Base-by-base conservation (phyloP, 2,797 vertebrate species). In the Muscicapa comitata region DNA sequence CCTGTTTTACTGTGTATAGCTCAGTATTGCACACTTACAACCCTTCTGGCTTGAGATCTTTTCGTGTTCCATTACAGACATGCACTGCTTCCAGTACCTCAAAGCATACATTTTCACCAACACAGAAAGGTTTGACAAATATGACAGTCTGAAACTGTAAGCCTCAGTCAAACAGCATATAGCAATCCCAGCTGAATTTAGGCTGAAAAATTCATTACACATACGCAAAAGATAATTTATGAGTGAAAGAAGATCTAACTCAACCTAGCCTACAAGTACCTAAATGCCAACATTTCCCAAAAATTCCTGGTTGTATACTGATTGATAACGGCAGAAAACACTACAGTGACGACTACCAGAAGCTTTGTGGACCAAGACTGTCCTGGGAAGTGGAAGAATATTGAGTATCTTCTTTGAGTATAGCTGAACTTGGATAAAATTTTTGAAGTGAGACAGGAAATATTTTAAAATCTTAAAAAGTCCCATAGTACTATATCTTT, bases 381-480 rank as follows among this genome's bases (percentile, higher is more conserved):
- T 47, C 37, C 55, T 58, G 31, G 37, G 17, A 94, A 83, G 47
- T 35, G 31, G n/a, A 82, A 81, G n/a, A 83, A 63, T 37, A 78
- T 13, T 45, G 43, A 61, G 17, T 18, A 65, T 42, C 38, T 79
- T 88, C 90, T 79, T 29, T 40, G 53, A 68, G 42, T 54, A 93
- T 35, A 45, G 54, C n/a, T 84, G 54, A 94, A 91, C 42, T 76
- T 82, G 38, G 20, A 90, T 73, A 95, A 93, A 75, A 87, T 47
- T 42, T 51, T 19, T 21, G 61, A 81, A 74, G 14, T 40, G 43
- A 81, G 24, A 90, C 23, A 76, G 53, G 40, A 85, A 74, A 92
- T 33, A 25, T 75, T 94, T 95, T 68, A 74, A 91, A 93, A 91
- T 74, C 78, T 91, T 90, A n/a, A 42, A 75, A 61, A 95, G 40